Base-by-base conservation (phyloP, 2,888 invertebrate genomes). In the Boloria euphrosyne region DNA sequence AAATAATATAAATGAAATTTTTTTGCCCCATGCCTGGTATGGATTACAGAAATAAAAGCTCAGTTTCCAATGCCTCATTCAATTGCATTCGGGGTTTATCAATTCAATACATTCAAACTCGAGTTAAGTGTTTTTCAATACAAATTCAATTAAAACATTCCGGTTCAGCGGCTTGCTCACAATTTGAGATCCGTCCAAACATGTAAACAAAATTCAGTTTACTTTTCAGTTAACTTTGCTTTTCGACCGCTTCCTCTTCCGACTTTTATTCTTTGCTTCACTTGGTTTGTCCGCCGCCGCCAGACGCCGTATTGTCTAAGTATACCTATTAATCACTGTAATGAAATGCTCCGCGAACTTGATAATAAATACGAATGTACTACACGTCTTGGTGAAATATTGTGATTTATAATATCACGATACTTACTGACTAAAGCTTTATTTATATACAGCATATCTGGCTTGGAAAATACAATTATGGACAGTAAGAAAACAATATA, bases 151-250 rank as follows among this genome's bases (percentile, higher is more conserved):
- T 80, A 84, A 81, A 83, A 80, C 78, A 78, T 78, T 73, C 78
- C 75, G 73, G 75, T 78, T 77, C 69, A 70, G 70, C 72, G 70
- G 75, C 74, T 63, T 61, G 74, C 75, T 76, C 73, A 75, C 76
- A 71, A 74, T 76, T 78, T 71, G 77, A 77, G 78, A 81, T 77
- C 75, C 77, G 76, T 78, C 77, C 78, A 75, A 81, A 79, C 79
- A 80, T 81, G 82, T 83, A 85, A 87, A 87, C 86, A 85, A 84
- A 82, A 80, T 78, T 77, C 78, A 78, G 66, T 69, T 69, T 69
- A 66, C 66, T 61, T 66, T 66, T 77, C 80, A 80, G 82, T 84
- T 84, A 83, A 83, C 85, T 83, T 80, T 77, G 79, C 83, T 82
- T 80, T 77, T 78, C 75, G 78, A 77, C 75, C 78, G 79, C 55